Percentiles rank a stretch among this genome's conserved stretches.
Evolutionary conservation across 2,888 invertebrate genomes (phyloP).

Genomic region (Zonitis immaculata): DNA sequence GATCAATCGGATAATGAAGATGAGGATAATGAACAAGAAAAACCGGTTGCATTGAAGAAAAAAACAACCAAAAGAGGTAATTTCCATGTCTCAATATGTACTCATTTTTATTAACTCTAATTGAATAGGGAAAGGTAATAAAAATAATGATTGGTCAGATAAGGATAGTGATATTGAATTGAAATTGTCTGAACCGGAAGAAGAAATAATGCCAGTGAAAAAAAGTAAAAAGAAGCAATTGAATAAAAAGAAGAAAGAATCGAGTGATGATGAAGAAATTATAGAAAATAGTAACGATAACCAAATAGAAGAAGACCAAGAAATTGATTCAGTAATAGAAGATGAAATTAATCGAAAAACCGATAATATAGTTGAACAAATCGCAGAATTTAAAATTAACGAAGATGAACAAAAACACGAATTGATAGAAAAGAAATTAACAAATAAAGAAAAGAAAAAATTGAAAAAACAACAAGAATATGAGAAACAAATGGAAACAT

Average conservation of each 20-base stretch:
- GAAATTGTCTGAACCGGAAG: slow-evolving; percentile 38
- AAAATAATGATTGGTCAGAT: slow-evolving; percentile 39
- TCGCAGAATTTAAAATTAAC: slow-evolving; percentile 13
- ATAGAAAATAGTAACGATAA: slow-evolving; percentile 24
- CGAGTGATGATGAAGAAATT: slow-evolving; percentile 40
- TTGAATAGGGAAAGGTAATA: slow-evolving; percentile 17
- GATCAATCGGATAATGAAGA: slow-evolving; percentile 49
- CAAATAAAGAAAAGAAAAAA: slow-evolving; percentile 90
- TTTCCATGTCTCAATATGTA: slow-evolving; percentile 3
- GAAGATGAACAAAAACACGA: slow-evolving; percentile 37
- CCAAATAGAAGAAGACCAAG: slow-evolving; percentile 9
- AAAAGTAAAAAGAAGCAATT: slow-evolving; percentile 40
- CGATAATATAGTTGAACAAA: too few relatives aligned
- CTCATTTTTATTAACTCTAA: background rate
- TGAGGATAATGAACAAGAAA: slow-evolving; percentile 18
- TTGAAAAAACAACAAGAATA: slow-evolving; percentile 84
- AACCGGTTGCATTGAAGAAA: slow-evolving; percentile 10
- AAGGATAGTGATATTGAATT: slow-evolving; percentile 36
- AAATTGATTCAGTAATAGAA: slow-evolving; percentile 15
- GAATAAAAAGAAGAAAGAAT: slow-evolving; percentile 17
- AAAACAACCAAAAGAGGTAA: slow-evolving; percentile 15
- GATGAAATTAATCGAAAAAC: slow-evolving; percentile 13
- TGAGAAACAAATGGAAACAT: slow-evolving; percentile 78
- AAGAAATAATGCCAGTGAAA: slow-evolving; percentile 34
- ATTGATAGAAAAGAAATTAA: slow-evolving; percentile 65